Base-by-base conservation (phyloP, 2,113 vertebrate species). In the Eonycteris spelaea region DNA sequence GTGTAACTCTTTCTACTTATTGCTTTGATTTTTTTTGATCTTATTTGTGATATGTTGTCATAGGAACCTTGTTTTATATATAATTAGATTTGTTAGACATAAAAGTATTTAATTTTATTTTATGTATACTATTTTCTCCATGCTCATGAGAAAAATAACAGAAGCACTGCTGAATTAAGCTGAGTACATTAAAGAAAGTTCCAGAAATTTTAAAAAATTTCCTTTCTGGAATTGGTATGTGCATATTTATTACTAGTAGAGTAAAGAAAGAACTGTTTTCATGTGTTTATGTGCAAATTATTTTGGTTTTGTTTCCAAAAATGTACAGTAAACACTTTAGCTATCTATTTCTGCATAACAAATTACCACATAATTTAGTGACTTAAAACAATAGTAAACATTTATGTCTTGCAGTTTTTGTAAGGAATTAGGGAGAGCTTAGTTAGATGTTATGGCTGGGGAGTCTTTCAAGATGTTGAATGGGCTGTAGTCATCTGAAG, bases 331-430 rank as follows among this genome's bases (percentile, higher is more conserved):
- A 89, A 33, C 57, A 28, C 61, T 55, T 95, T 78, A 75, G 18
- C 93, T 87, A 38, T 73, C 22, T 95, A 59, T 91, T 95, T 96
- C 74, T 74, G 19, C 30, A 40, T 92, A 79, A 83, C 65, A 93
- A 86, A 95, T 96, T 83, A 86, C 8, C 59, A 68, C 30, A 74
- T 77, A 67, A 75, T 57, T 22, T 71, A 59, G 53, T 68, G 21
- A 48, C 24, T 93, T 92, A 86, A 93, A 88, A 71, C 35, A 80
- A 35, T 48, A 86, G 79, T 48, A 16, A 45, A 30, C 3, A 75
- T 79, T 90, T 88, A 8, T 70, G 57, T 77, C 38, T 91, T 43
- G 86, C 4, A 40, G 45, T 83, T 90, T 92, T 84, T 86, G 12
- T 30, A 53, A 80, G 77, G 38, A 88, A 65, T 61, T 43, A 90